phyloP scores from a whole-genome alignment of 2,113 vertebrate genomes.

The Lepus europaeus region DNA sequence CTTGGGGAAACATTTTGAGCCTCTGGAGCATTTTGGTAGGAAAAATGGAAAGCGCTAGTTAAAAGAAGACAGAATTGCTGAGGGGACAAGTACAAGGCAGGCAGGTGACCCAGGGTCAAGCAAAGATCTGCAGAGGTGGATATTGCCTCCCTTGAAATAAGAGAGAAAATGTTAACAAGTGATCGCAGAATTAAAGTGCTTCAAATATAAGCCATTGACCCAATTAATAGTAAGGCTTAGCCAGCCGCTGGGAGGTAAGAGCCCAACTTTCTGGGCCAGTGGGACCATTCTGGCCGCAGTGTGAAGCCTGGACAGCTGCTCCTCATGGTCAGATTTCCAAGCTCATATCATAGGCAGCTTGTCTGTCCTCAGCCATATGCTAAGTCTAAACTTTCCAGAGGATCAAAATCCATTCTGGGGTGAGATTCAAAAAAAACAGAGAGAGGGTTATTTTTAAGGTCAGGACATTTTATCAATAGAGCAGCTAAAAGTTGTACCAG shows the following conservation, averaged over 20 bases:
- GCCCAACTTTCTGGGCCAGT: neutral
- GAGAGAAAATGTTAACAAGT: neutral
- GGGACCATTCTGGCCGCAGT: neutral
- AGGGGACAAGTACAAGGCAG: neutral
- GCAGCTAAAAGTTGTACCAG: neutral
- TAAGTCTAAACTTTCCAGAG: neutral
- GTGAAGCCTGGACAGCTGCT: neutral
- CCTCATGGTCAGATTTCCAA: neutral
- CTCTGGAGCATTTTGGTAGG: neutral
- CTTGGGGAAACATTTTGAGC: neutral
- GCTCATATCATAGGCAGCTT: neutral
- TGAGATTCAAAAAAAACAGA: constrained; percentile 8
- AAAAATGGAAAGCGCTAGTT: neutral
- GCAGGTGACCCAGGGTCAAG: neutral
- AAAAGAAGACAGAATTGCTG: neutral
- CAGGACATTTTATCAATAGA: constrained; percentile 2
- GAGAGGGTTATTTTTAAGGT: constrained; percentile 23
- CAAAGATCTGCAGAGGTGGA: neutral
- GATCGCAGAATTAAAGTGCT: constrained; percentile 10
- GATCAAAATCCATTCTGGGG: neutral
- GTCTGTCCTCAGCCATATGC: neutral
- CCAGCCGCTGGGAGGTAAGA: neutral
- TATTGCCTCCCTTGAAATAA: neutral
- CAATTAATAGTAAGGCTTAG: neutral
- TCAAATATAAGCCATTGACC: neutral